Base-by-base conservation (phyloP, 2,113 vertebrate genomes). In the Pseudorasbora parva region DNA sequence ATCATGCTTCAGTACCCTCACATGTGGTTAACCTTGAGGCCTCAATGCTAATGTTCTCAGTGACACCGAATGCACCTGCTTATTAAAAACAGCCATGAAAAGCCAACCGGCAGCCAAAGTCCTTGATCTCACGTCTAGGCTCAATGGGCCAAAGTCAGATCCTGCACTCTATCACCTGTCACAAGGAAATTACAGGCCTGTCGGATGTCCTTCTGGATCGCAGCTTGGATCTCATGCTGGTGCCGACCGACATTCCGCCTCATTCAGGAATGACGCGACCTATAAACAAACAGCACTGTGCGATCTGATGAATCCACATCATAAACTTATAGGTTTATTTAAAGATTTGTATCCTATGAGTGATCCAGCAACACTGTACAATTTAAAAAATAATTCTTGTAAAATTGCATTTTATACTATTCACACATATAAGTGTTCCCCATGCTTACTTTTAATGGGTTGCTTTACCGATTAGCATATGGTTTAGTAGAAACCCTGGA, bases 141-240 rank as follows among this genome's bases (percentile, higher is more conserved):
- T 87, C 43, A 19, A 88, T 85, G 89, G 85, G 88, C 87, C 87
- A 68, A 2, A n/a, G 83, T 90, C 88, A 88, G 85, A 89, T 90
- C 89, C 88, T 90, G 21, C 85, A 88, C 87, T 91, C 90, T 89
- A 88, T 91, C 90, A 92, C 91, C 90, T 93, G 91, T 92, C 92
- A 93, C 74, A 92, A 37, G 87, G 84, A 89, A 91, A 91, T 93
- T 90, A 93, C 87, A 62, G 37, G 79, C 37, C 76, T 86, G 85
- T 88, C 88, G 87, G 82, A 73, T n/a, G 86, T 85, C 68, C 30
- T 17, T 83, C 45, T 85, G 84, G 86, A 86, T 59, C 82, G 86
- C 82, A 81, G 85, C 80, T 8, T 90, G 90, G 86, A 81, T 89
- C 85, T 86, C 1, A 69, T 69, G 86, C 84, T 5, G 27, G 17